A percentile compares a stretch with the other conserved stretches of the same genome.
Evolutionary conservation across 2,888 invertebrate species (phyloP).

Genomic region (Agriopis leucophaearia): DNA sequence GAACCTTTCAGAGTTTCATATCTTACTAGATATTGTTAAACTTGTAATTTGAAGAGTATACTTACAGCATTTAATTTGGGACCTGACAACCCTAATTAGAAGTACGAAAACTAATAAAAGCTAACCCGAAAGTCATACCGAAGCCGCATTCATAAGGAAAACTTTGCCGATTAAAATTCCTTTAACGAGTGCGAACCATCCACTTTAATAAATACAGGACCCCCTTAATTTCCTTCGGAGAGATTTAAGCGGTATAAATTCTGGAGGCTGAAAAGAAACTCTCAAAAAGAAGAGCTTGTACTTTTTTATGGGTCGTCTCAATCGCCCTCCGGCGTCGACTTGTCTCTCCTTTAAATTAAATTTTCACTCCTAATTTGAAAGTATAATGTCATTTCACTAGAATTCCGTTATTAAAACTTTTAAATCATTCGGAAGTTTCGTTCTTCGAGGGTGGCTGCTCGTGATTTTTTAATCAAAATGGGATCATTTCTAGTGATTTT

Average conservation of each 20-base stretch:
- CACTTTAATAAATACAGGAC: conserved; percentile 83
- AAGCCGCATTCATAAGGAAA: conserved; percentile 83
- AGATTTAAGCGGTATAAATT: conserved; percentile 85
- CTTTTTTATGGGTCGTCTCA: conserved; percentile 84
- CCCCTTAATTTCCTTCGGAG: conserved; percentile 81
- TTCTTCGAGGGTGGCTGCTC: conserved; percentile 72
- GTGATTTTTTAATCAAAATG: conserved; percentile 86
- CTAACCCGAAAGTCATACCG: conserved; percentile 77
- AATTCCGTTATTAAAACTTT: conserved; percentile 87
- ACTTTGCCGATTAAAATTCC: conserved; percentile 84
- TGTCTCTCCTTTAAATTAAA: conserved; percentile 87
- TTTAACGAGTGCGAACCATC: conserved; percentile 82
- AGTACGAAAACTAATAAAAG: conserved; percentile 81
- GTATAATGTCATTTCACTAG: conserved; percentile 87
- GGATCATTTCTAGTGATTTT: conserved; percentile 85
- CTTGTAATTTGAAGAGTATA: conserved; percentile 56
- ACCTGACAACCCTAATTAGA: conserved; percentile 80
- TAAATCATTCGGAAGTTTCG: conserved; percentile 85
- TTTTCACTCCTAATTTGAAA: conserved; percentile 88
- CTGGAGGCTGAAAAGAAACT: conserved; percentile 84
- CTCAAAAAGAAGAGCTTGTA: conserved; percentile 82
- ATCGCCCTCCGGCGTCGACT: conserved; percentile 80
- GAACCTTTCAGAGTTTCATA: conserved; percentile 3
- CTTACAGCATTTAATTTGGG: conserved; percentile 74
- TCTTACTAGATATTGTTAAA: conserved; percentile 33